Evolutionary conservation across 2,888 invertebrate species (phyloP), one percentile per base, ranked within the genome.

Genomic region (Invenusta paracnida): DNA sequence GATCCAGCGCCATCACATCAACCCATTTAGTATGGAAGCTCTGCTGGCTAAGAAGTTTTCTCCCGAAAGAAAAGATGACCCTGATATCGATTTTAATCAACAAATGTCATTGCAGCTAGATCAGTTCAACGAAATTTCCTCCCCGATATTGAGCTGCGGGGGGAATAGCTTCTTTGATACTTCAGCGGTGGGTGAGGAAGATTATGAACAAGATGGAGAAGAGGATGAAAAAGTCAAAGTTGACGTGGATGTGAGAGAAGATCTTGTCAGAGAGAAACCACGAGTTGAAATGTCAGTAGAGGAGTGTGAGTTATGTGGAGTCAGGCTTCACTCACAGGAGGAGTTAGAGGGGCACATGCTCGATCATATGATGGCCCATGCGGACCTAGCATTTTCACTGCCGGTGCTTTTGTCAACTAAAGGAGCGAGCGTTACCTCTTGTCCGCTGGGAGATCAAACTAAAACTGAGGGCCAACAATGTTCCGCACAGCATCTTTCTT

Each of bases 291-390:
- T 5, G 11, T 73, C 27, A 23, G 73, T 23, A 23, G 73, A 73
- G 23, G 73, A 73, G 2, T 84, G 84, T 29, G 67, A 84, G 27
- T 28, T 84, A n/a, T 84, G 84, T 25, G 84, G 73, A 11, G 27
- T 67, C 28, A 73, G 27, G 2, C 25, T 84, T 23, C 27, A 27
- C 13, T 84, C 84, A n/a, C 84, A 84, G 29, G 84, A 84, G 48
- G 29, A 27, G 27, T 67, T 84, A 2, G 84, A 84, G 73, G 67
- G 28, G 2, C 84, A 84, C 67, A 84, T 84, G 84, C 30, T 84
- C 5, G 84, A 84, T 25, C 84, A 84, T 84, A 73, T 73, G 73
- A 73, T 73, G 73, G 73, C 73, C 27, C 73, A 73, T 23, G 73
- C 73, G 11, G 17, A 23, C 11, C 5, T 73, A 23, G 73, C 17